Evolutionary conservation across 2,888 invertebrate species (phyloP).

Genomic region (Steinernema scapterisci): DNA sequence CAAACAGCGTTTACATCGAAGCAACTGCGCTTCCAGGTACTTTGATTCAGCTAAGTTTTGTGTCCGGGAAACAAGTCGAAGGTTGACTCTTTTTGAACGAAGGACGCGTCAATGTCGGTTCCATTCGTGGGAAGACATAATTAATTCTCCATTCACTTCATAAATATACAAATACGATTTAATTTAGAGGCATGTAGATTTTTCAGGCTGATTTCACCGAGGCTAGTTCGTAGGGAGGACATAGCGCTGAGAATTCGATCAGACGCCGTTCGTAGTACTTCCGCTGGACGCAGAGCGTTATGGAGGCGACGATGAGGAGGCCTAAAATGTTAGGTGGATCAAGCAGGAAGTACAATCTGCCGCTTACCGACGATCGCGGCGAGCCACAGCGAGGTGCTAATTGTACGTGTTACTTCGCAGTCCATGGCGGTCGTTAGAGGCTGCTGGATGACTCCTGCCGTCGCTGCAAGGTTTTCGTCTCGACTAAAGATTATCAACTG

Average conservation of each 20-base stretch:
- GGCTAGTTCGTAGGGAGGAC: slow-evolving; percentile 22
- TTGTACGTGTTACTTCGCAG: neutral
- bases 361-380: neutral
- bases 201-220: slow-evolving; percentile 18
- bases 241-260: slow-evolving; percentile 16
- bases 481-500: slow-evolving; percentile 28
- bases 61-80: no score
- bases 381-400: slow-evolving; percentile 15
- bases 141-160: slow-evolving; percentile 13
- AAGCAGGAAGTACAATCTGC: neutral
- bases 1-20: no score
- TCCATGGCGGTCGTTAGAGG: neutral
- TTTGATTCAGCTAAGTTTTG: no score
- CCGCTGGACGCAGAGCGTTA: slow-evolving; percentile 10
- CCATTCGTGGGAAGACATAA: neutral
- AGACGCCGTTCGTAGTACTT: slow-evolving; percentile 26
- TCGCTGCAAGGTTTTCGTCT: slow-evolving; percentile 16
- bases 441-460: slow-evolving; percentile 13
- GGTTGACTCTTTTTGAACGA: no score
- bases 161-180: slow-evolving; percentile 25
- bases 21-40: no score
- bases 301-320: neutral
- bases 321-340: neutral
- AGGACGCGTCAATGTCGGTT: no score
- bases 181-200: neutral